phyloP scores from a whole-genome alignment of 1,140 invertebrate species.

The Brachionus sp. region DNA sequence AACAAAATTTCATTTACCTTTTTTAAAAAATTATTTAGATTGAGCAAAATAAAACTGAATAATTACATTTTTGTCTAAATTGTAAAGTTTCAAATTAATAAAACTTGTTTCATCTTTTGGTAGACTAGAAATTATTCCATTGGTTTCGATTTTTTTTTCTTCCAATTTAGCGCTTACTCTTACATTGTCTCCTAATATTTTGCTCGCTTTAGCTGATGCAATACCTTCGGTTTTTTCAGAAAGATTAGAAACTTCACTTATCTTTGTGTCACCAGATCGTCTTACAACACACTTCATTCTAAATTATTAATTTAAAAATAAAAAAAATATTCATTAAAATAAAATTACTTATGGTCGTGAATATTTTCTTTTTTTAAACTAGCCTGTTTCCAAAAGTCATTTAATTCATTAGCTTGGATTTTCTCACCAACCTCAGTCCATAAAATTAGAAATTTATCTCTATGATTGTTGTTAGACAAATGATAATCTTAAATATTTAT shows the following conservation, averaged over 20 bases:
- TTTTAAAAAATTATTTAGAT: background rate
- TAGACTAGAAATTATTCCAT: background rate
- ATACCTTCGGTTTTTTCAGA: background rate
- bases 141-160: background rate
- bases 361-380: slow-evolving; percentile 13
- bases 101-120: background rate
- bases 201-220: background rate
- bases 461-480: background rate
- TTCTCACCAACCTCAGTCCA: slow-evolving; percentile 29
- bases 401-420: background rate
- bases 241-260: background rate
- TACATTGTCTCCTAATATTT: slow-evolving; percentile 1
- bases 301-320: background rate
- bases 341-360: slow-evolving; percentile 39
- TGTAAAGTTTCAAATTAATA: slow-evolving; percentile 7
- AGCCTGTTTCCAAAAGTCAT: slow-evolving; percentile 43
- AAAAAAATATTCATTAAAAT: background rate
- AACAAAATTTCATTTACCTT: slow-evolving; percentile 25
- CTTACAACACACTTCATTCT: slow-evolving; percentile 32
- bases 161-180: background rate
- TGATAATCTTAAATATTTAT: background rate
- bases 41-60: background rate
- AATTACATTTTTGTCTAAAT: slow-evolving; percentile 35
- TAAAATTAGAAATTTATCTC: slow-evolving; percentile 44
- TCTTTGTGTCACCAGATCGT: background rate